Base-by-base conservation (phyloP, 2,797 vertebrate genomes). In the Enteromius argenteus region DNA sequence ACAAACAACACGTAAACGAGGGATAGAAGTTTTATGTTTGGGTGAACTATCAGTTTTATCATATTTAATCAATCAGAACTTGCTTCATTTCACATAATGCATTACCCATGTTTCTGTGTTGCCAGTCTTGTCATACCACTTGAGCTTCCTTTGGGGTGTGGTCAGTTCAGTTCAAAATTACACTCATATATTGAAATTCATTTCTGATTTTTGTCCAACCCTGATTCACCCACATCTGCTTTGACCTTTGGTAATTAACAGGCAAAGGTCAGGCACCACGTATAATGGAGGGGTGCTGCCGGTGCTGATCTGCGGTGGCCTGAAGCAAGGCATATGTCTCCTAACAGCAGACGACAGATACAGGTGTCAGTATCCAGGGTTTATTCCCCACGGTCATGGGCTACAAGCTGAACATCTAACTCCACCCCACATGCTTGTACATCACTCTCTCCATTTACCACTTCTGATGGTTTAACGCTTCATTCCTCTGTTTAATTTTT, bases 351-450 rank as follows among this genome's bases (percentile, higher is more conserved):
- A 66, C 30, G 87, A 91, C 87, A 86, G 88, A 90, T 88, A 85
- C 90, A 90, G 87, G 90, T 91, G 90, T 90, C 87, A 89, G 89
- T 87, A 80, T 87, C 83, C 88, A 89, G 83, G 82, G 84, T 87
- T 89, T 87, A 83, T 81, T 87, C 89, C 82, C 51, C 21, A 79
- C 79, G 69, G 81, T 87, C 85, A 81, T 80, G 30, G 81, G 87
- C 78, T 80, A 73, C 27, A 68, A 60, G 27, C 66, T 44, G 35
- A 83, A 75, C 84, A 83, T 75, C 68, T 60, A 35, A 77, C 77
- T 53, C 51, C 86, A 71, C 46, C 62, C 51, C 19, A 21, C 64
- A 27, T 32, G 19, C 23, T 51, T 53, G 8, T 76, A 15, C 30
- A 27, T 73, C 39, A 30, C 37, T 78, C 84, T 21, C 32, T 85